phyloP scores from a whole-genome alignment of 2,113 vertebrate species.

The Apodemus sylvaticus region DNA sequence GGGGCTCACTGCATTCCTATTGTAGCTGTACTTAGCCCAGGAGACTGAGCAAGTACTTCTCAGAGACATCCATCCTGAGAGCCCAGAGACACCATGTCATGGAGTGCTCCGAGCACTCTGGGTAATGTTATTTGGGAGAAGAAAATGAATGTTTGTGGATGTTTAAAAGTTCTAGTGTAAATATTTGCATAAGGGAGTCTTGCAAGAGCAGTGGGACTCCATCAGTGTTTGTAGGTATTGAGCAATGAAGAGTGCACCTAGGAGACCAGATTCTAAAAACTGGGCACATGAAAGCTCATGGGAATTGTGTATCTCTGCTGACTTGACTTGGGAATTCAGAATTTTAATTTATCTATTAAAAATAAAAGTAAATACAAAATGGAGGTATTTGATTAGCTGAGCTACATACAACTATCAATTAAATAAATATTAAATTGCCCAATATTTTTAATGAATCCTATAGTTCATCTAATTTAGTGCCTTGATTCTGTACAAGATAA shows the following conservation, averaged over 20 bases:
- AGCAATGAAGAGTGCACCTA: background rate
- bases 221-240: background rate
- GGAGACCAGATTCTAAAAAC: slow-evolving; percentile 8
- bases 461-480: background rate
- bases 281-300: background rate
- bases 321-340: slow-evolving; percentile 3
- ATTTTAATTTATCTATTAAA: slow-evolving; percentile 27
- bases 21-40: background rate
- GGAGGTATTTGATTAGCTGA: background rate
- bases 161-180: slow-evolving; percentile 57
- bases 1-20: background rate
- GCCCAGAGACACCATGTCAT: background rate
- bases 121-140: background rate
- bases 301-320: background rate
- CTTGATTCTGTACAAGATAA: background rate
- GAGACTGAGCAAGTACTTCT: background rate
- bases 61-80: background rate
- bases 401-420: background rate
- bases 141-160: slow-evolving; percentile 31
- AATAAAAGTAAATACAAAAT: slow-evolving; percentile 3
- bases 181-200: slow-evolving; percentile 59
- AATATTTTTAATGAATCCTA: background rate
- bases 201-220: background rate
- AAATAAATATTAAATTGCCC: background rate
- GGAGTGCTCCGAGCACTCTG: background rate